Percentiles rank a stretch among this genome's conserved stretches.
phyloP scores from a whole-genome alignment of 2,797 vertebrate species.

The Gadopsis bispinosus region DNA sequence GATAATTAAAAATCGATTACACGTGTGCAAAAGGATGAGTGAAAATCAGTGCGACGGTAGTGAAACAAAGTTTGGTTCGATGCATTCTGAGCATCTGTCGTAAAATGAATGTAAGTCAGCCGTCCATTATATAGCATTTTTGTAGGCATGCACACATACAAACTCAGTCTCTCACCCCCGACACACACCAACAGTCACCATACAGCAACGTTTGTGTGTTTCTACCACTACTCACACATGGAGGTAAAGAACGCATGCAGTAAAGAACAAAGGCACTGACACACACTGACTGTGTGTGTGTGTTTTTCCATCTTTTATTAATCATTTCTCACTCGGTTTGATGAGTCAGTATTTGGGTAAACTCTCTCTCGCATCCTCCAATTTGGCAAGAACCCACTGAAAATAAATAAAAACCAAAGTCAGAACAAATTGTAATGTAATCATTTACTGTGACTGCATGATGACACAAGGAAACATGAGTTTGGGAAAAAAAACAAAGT shows the following conservation, averaged over 20 bases:
- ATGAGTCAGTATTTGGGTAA: conserved; percentile 84
- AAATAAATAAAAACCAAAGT: conserved; percentile 22
- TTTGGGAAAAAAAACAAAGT: background rate
- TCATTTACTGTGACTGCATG: background rate
- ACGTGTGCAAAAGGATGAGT: conserved; percentile 13
- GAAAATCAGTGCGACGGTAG: conserved; percentile 21
- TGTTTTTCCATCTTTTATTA: background rate
- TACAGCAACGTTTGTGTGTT: conserved; percentile 9
- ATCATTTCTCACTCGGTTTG: background rate
- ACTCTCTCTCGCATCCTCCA: conserved; percentile 93
- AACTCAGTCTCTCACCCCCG: conserved; percentile 1
- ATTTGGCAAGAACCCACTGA: conserved; percentile 95
- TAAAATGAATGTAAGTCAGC: conserved; percentile 20
- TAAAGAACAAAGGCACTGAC: conserved; percentile 80
- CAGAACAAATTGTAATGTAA: background rate
- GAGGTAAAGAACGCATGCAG: conserved; percentile 68
- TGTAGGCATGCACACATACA: conserved; percentile 43
- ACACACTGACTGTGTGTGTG: conserved; percentile 47
- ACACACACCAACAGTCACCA: conserved; percentile 47
- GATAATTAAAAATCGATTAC: background rate
- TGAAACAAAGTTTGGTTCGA: conserved; percentile 11
- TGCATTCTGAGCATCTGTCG: conserved; percentile 21
- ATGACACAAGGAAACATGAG: background rate
- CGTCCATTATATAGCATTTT: conserved; percentile 33
- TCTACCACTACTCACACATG: conserved; percentile 36